A percentile compares a stretch with the other conserved stretches of the same genome.
These are phyloP conservation scores for Scelioninae gen. 2 DNA, from an alignment of 2,888 invertebrate species.

Conservation along the genomic window DNA sequence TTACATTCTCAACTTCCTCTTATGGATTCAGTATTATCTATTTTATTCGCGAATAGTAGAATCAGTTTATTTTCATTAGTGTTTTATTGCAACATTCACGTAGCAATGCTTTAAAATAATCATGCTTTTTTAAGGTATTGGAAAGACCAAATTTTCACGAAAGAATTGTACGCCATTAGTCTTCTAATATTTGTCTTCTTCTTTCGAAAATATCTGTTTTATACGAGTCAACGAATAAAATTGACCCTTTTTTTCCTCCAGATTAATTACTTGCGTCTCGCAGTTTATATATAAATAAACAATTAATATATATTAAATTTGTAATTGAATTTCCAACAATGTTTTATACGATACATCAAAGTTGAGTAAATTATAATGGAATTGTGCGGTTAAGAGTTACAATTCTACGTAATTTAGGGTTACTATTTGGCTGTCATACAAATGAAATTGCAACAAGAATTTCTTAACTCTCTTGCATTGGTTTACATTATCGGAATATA, in stretches of 20 bases:
- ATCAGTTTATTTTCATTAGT: constrained; percentile 12
- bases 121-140: constrained; percentile 18
- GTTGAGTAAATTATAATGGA: too few relatives aligned
- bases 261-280: too few relatives aligned
- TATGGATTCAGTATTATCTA: constrained; percentile 23
- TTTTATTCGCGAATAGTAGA: constrained; percentile 2
- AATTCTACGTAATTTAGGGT: constrained; percentile 17
- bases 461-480: constrained; percentile 12
- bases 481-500: constrained; percentile 7
- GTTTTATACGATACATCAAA: too few relatives aligned
- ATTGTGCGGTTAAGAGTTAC: constrained; percentile 3
- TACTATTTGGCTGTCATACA: constrained; percentile 37
- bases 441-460: constrained; percentile 34
- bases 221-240: too few relatives aligned
- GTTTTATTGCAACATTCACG: constrained; percentile 28
- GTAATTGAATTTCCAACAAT: too few relatives aligned
- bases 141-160: constrained; percentile 25
- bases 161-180: constrained; percentile 14
- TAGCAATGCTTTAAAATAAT: constrained; percentile 35
- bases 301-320: too few relatives aligned
- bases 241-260: too few relatives aligned
- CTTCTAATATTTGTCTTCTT: constrained; percentile 2
- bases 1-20: constrained; percentile 33
- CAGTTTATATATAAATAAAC: too few relatives aligned
- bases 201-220: too few relatives aligned